Evolutionary conservation across 2,113 vertebrate genomes (phyloP).

Genomic region (Phyllopteryx taeniolatus): DNA sequence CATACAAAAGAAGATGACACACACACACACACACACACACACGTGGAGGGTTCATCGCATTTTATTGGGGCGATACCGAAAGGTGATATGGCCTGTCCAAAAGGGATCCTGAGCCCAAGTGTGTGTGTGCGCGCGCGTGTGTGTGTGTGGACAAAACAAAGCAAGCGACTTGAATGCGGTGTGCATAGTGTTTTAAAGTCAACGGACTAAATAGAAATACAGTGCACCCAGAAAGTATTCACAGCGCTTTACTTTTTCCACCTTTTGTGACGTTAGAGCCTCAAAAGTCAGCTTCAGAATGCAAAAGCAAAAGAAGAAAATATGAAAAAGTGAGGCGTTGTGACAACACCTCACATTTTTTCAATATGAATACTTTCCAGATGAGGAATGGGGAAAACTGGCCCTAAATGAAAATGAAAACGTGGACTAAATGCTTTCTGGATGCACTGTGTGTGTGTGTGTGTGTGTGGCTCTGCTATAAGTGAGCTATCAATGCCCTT

Average conservation of each 20-base stretch:
- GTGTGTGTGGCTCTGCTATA: conserved; percentile 16
- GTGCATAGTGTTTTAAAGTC: conserved; percentile 60
- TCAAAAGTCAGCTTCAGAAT: too few species aligned
- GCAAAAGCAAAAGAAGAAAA: too few species aligned
- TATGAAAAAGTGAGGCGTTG: too few species aligned
- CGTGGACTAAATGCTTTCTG: conserved; percentile 19
- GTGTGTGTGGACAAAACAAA: conserved; percentile 36
- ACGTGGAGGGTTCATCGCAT: conserved; percentile 32
- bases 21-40: background rate
- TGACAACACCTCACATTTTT: background rate
- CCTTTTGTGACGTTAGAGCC: too few species aligned
- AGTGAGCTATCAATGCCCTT: conserved; percentile 57
- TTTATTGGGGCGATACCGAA: conserved; percentile 52
- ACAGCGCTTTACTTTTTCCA: too few species aligned
- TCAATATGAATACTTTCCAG: background rate
- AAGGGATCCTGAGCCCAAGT: conserved; percentile 63
- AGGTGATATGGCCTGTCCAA: background rate
- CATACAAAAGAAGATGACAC: background rate
- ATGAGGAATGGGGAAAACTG: background rate
- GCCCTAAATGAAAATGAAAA: conserved; percentile 29
- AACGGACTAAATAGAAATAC: background rate
- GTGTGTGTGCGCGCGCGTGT: conserved; percentile 1
- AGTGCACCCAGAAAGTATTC: background rate
- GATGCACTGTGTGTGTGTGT: too few species aligned
- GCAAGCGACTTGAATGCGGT: conserved; percentile 51